Percentiles rank a stretch among this genome's conserved stretches.
phyloP scores from a whole-genome alignment of 2,888 invertebrate genomes.

The Amphipoea lucens region DNA sequence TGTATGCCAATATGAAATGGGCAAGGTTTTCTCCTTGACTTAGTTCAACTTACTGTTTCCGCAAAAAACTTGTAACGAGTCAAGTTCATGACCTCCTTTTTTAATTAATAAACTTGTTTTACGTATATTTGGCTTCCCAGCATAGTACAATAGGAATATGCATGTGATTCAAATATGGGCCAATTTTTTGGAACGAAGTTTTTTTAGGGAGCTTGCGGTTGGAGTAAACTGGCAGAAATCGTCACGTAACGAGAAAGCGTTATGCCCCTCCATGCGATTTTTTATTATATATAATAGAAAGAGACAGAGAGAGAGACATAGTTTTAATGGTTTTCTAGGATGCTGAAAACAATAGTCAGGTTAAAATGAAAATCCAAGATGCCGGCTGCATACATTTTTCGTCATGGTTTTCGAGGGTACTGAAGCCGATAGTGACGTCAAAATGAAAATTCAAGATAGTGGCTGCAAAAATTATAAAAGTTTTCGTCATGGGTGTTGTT shows the following conservation, averaged over 20 bases:
- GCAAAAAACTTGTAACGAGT: slow-evolving; percentile 7
- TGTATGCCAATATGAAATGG: not conserved
- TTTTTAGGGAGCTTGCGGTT: not conserved
- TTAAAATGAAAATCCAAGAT: too few species aligned
- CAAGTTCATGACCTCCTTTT: not conserved
- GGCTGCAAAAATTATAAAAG: too few species aligned
- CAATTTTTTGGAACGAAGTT: too few species aligned
- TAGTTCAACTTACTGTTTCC: slow-evolving; percentile 15
- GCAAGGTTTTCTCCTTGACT: slow-evolving; percentile 17
- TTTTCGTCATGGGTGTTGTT: too few species aligned
- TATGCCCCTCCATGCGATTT: too few species aligned
- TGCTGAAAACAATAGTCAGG: too few species aligned
- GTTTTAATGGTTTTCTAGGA: not conserved
- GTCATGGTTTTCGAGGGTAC: not conserved
- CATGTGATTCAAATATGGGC: not conserved
- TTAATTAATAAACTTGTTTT: not conserved
- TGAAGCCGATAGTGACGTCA: too few species aligned
- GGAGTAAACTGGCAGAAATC: not conserved
- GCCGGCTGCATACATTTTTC: too few species aligned
- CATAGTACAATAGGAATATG: not conserved
- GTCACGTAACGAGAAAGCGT: not conserved
- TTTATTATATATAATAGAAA: too few species aligned
- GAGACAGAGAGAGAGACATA: not conserved
- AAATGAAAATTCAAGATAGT: too few species aligned
- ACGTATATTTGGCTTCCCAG: not conserved